Percentiles rank a stretch among this genome's conserved stretches.
These are phyloP conservation scores for Plagiodera versicolora DNA, from an alignment of 2,888 invertebrate species.

Conservation along the genomic window DNA sequence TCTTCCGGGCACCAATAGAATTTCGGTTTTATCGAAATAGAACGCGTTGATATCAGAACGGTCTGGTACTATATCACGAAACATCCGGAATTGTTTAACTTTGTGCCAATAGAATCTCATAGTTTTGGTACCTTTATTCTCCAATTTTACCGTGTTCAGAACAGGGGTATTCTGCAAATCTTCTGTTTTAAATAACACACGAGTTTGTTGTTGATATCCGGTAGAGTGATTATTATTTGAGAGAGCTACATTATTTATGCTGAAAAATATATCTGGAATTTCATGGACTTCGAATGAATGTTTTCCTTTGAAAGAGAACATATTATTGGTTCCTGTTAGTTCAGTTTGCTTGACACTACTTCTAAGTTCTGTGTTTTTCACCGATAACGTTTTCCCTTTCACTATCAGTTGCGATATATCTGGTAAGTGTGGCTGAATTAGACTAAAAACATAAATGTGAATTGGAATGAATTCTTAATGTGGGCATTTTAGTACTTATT, in stretches of 20 bases:
- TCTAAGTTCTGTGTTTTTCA: not conserved
- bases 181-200: slow-evolving; percentile 35
- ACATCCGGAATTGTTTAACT: slow-evolving; percentile 48
- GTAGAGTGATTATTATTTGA: slow-evolving; percentile 5
- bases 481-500: too few species aligned
- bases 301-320: not conserved
- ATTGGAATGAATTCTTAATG: too few species aligned
- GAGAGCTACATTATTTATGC: slow-evolving; percentile 24
- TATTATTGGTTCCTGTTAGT: not conserved
- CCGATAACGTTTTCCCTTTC: slow-evolving; percentile 36
- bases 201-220: slow-evolving; percentile 10
- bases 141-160: slow-evolving; percentile 32
- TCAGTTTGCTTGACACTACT: not conserved
- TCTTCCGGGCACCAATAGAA: slow-evolving; percentile 59
- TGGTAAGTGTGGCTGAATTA: slow-evolving; percentile 37
- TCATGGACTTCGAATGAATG: slow-evolving; percentile 1
- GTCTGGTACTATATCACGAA: slow-evolving; percentile 28
- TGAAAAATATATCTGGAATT: slow-evolving; percentile 19
- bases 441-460: too few species aligned
- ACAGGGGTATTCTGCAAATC: slow-evolving; percentile 22
- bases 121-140: slow-evolving; percentile 38
- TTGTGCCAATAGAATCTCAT: slow-evolving; percentile 37
- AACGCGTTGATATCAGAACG: slow-evolving; percentile 44
- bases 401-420: slow-evolving; percentile 42
- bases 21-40: slow-evolving; percentile 62